Evolutionary conservation across 2,797 vertebrate species (phyloP).

Genomic region (Manis pentadactyla): DNA sequence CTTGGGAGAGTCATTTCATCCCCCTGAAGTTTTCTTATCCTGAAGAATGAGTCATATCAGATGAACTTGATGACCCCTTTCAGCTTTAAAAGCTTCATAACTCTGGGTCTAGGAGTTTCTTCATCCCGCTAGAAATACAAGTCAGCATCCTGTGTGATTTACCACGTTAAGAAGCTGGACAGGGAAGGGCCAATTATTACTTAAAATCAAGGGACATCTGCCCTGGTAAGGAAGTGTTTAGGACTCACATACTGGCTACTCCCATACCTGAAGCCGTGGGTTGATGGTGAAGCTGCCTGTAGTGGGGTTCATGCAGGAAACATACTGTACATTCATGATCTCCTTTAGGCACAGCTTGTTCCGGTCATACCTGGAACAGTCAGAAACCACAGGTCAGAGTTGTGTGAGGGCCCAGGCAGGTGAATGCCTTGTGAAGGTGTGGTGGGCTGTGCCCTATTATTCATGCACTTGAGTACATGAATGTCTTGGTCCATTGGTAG

Average conservation of each 20-base stretch:
- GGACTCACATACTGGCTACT: neutral
- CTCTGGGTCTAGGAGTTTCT: neutral
- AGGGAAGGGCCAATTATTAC: neutral
- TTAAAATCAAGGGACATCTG: neutral
- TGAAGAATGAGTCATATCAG: neutral
- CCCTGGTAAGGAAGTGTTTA: neutral
- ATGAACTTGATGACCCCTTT: neutral
- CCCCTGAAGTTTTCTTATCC: neutral
- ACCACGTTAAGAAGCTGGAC: neutral
- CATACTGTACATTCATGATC: conserved; percentile 94
- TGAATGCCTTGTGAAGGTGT: neutral
- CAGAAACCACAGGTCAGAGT: neutral
- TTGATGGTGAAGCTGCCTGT: conserved; percentile 98
- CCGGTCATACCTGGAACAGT: conserved; percentile 93
- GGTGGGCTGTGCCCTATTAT: neutral
- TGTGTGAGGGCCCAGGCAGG: neutral
- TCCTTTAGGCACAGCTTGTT: conserved; percentile 95
- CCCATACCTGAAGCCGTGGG: conserved; percentile 94
- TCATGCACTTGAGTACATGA: neutral
- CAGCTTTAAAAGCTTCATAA: neutral
- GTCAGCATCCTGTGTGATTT: neutral
- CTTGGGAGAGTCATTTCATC: neutral
- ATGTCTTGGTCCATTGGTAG: neutral
- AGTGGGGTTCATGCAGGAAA: conserved; percentile 98
- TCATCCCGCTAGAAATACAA: neutral